These are phyloP conservation scores for Mola mola DNA, from an alignment of 2,113 vertebrate species.

Conservation along the genomic window DNA sequence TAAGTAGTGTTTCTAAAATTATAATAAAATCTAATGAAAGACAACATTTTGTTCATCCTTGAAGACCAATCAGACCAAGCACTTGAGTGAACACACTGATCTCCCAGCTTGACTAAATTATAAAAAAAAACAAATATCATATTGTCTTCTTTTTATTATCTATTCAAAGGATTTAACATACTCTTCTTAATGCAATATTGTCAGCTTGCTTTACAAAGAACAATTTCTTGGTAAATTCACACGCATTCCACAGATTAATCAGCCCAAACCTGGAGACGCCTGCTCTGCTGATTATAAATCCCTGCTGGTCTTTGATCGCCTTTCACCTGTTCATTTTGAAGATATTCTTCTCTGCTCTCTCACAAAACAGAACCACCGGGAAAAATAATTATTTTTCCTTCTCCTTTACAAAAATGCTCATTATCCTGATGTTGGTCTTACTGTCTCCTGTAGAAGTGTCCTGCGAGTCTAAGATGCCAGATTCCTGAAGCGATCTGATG, in stretches of 20 bases:
- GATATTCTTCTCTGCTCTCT: not conserved
- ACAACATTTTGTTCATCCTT: conserved; percentile 10
- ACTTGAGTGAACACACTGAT: not conserved
- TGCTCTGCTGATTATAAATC: not conserved
- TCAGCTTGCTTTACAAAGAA: conserved; percentile 1
- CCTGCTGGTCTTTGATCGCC: not conserved
- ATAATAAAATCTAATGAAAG: conserved; percentile 20
- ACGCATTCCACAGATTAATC: conserved; percentile 23
- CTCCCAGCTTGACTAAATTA: too few relatives aligned
- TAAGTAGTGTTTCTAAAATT: not conserved
- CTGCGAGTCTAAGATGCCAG: conserved; percentile 96
- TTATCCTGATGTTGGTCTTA: conserved; percentile 76
- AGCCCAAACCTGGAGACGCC: conserved; percentile 16
- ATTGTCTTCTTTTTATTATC: too few relatives aligned
- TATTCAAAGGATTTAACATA: conserved; percentile 4
- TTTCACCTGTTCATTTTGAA: too few relatives aligned
- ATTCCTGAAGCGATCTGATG: conserved; percentile 96
- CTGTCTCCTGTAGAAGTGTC: conserved; percentile 91
- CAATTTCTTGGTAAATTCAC: too few relatives aligned
- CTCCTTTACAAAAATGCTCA: not conserved
- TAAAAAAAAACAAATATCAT: too few relatives aligned
- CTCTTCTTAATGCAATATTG: not conserved
- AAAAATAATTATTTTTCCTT: not conserved
- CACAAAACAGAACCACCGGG: not conserved
- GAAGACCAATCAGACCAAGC: conserved; percentile 17